These are phyloP conservation scores for Melieria omissa DNA, from an alignment of 2,888 invertebrate genomes.

Conservation along the genomic window DNA sequence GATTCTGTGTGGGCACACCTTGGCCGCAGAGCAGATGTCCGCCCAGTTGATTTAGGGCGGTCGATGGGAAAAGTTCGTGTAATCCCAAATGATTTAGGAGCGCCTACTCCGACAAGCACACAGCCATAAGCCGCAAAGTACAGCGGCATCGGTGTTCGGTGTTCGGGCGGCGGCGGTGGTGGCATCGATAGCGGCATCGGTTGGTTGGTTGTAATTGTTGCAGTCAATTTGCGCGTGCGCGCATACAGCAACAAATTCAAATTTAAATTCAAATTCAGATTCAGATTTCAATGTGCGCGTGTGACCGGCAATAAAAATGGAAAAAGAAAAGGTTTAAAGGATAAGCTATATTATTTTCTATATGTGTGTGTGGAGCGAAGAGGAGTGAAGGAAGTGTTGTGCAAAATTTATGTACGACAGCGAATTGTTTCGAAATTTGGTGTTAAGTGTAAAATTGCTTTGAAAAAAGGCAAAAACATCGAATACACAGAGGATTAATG, in stretches of 20 bases:
- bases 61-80: slow-evolving; percentile 59
- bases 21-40: slow-evolving; percentile 58
- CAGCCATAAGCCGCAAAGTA: not conserved
- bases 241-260: slow-evolving; percentile 1
- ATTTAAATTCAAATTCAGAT: not conserved
- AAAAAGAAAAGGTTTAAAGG: not conserved
- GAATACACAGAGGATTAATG: slow-evolving; percentile 21
- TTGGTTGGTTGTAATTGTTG: slow-evolving; percentile 34
- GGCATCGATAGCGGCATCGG: slow-evolving; percentile 20
- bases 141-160: slow-evolving; percentile 9
- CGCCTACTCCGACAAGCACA: slow-evolving; percentile 44
- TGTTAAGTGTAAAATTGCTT: slow-evolving; percentile 25
- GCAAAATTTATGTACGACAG: slow-evolving; percentile 26
- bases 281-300: too few relatives aligned
- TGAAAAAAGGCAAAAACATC: slow-evolving; percentile 14
- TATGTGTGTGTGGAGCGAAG: slow-evolving; percentile 1
- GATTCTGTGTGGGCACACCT: slow-evolving; percentile 57
- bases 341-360: not conserved
- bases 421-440: slow-evolving; percentile 32
- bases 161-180: slow-evolving; percentile 5
- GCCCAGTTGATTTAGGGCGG: slow-evolving; percentile 61
- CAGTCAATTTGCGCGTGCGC: slow-evolving; percentile 7
- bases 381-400: not conserved
- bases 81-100: slow-evolving; percentile 62
- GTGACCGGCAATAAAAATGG: not conserved